phyloP scores from a whole-genome alignment of 2,888 invertebrate species.

The Ellobium chinense region DNA sequence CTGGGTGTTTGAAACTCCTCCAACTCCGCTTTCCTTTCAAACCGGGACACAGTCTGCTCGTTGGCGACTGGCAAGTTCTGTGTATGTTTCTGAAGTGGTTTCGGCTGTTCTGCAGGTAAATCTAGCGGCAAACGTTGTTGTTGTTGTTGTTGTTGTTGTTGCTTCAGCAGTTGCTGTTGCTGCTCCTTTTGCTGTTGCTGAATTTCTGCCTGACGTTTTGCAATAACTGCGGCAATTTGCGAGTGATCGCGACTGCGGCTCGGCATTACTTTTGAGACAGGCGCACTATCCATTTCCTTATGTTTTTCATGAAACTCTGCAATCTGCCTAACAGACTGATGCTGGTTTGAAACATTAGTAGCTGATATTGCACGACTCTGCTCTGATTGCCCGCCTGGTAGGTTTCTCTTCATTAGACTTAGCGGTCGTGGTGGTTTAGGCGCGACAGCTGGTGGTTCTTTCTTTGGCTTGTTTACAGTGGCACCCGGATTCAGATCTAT shows the following conservation, averaged over 20 bases:
- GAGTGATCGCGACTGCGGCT: background rate
- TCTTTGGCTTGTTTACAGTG: background rate
- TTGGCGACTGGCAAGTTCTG: too few relatives aligned
- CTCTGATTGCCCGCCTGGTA: too few relatives aligned
- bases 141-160: background rate
- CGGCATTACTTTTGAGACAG: background rate
- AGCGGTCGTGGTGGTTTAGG: background rate
- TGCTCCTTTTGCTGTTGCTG: background rate
- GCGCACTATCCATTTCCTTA: background rate
- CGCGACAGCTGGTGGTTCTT: constrained; percentile 17
- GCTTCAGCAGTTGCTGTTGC: too few relatives aligned
- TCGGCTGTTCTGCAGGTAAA: background rate
- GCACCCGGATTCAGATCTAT: background rate
- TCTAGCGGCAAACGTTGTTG: background rate
- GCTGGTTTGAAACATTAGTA: background rate
- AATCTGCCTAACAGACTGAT: constrained; percentile 9
- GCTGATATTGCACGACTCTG: too few relatives aligned
- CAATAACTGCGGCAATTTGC: background rate
- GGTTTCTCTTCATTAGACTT: background rate
- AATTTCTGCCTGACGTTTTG: background rate
- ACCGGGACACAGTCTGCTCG: too few relatives aligned
- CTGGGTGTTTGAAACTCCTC: too few relatives aligned
- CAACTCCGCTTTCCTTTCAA: too few relatives aligned
- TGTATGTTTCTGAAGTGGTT: too few relatives aligned
- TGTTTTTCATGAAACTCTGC: constrained; percentile 5